Evolutionary conservation across 2,888 invertebrate genomes (phyloP).

Genomic region (Drosophila buzzatii): DNA sequence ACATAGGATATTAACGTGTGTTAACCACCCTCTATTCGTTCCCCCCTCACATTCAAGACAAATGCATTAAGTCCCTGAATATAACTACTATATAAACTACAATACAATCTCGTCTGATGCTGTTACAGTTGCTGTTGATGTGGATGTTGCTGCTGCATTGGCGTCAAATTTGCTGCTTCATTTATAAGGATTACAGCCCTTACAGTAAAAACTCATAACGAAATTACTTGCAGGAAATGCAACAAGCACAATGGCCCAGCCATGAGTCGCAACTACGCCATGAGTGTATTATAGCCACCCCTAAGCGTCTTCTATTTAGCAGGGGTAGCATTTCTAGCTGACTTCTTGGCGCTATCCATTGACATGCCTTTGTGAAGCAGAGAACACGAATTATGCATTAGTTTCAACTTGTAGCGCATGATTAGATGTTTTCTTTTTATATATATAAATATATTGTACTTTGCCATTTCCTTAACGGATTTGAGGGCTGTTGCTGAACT

Average conservation of each 20-base stretch:
- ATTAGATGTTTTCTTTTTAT: slow-evolving; percentile 53
- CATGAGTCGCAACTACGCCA: background rate
- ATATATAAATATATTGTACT: slow-evolving; percentile 1
- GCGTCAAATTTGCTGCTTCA: slow-evolving; percentile 80
- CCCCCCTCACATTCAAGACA: slow-evolving; percentile 9
- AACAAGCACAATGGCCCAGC: slow-evolving; percentile 59
- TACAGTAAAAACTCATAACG: slow-evolving; percentile 75
- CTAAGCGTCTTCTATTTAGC: slow-evolving; percentile 40
- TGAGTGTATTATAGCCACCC: slow-evolving; percentile 40
- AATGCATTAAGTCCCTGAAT: slow-evolving; percentile 70
- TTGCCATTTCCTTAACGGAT: slow-evolving; percentile 13
- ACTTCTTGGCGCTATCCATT: slow-evolving; percentile 46
- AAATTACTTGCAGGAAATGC: slow-evolving; percentile 80
- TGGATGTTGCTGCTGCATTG: slow-evolving; percentile 52
- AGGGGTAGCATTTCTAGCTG: slow-evolving; percentile 45
- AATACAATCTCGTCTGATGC: slow-evolving; percentile 29
- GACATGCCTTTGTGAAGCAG: slow-evolving; percentile 40
- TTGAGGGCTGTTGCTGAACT: slow-evolving; percentile 37
- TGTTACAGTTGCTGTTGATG: slow-evolving; percentile 35
- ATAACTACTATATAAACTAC: slow-evolving; percentile 52
- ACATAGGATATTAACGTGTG: slow-evolving; percentile 74
- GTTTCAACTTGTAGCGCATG: slow-evolving; percentile 67
- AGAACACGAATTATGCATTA: slow-evolving; percentile 76
- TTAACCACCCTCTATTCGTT: slow-evolving; percentile 38
- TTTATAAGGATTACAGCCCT: slow-evolving; percentile 76